Percentiles rank a stretch among this genome's conserved stretches.
These are phyloP conservation scores for Troilus luridus DNA, from an alignment of 2,888 invertebrate species.

Conservation along the genomic window DNA sequence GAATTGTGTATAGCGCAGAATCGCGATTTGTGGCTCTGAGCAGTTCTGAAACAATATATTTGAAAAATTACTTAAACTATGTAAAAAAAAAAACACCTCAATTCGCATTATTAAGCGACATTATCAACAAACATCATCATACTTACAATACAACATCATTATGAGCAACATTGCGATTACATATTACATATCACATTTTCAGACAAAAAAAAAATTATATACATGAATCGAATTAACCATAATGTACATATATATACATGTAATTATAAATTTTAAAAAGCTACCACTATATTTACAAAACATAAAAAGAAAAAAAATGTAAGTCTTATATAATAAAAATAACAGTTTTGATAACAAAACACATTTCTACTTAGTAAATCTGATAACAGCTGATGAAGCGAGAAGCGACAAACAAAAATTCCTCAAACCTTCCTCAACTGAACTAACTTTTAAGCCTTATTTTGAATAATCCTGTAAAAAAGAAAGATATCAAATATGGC, in stretches of 20 bases:
- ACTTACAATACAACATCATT: conserved; percentile 21
- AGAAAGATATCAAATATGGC: neutral
- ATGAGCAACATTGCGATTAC: neutral
- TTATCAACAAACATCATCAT: neutral
- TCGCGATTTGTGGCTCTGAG: neutral
- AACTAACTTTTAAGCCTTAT: conserved; percentile 61
- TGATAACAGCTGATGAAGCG: neutral
- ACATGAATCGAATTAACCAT: neutral
- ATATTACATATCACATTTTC: conserved; percentile 42
- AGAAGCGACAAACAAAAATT: conserved; percentile 27
- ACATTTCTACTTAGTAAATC: conserved; percentile 25
- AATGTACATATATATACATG: conserved; percentile 32
- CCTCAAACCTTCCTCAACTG: neutral
- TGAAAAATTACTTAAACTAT: neutral
- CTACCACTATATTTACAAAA: conserved; percentile 37
- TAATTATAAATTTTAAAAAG: conserved; percentile 18
- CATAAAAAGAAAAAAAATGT: neutral
- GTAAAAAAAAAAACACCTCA: neutral
- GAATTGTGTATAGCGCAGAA: neutral
- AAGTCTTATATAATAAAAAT: conserved; percentile 21
- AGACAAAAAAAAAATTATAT: conserved; percentile 29
- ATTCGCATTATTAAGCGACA: neutral
- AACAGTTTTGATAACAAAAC: conserved; percentile 32
- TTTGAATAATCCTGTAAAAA: conserved; percentile 62
- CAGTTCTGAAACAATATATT: neutral